Conservation (phyloP, 2,888 invertebrate genomes). For the Drosophila bunnanda region DNA sequence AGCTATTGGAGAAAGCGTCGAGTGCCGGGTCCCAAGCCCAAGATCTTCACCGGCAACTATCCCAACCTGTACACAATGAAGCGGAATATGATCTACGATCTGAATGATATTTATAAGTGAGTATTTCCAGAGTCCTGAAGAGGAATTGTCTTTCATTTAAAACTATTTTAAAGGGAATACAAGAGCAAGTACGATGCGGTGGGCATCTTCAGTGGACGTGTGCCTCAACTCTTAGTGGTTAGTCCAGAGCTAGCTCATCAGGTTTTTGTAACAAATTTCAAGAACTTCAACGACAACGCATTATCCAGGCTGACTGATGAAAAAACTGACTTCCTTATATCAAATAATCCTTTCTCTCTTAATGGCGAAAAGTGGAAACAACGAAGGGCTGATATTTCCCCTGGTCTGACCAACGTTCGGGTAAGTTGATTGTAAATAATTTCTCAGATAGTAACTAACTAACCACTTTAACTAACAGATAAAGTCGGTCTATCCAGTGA, state of each 20-base stretch:
- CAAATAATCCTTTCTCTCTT: constrained; percentile 85
- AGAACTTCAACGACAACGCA: constrained; percentile 82
- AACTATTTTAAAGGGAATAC: constrained; percentile 58
- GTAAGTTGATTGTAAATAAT: constrained; percentile 66
- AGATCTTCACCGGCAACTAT: constrained; percentile 82
- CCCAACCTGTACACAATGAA: constrained; percentile 70
- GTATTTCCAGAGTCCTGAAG: fast-evolving
- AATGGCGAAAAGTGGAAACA: constrained; percentile 85
- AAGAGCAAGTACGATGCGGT: constrained; percentile 78
- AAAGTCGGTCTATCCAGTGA: constrained; percentile 85
- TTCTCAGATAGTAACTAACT: neutral
- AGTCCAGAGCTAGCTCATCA: constrained; percentile 82
- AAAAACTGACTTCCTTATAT: constrained; percentile 84
- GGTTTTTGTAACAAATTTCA: constrained; percentile 84
- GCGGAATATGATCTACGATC: constrained; percentile 77
- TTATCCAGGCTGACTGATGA: constrained; percentile 74
- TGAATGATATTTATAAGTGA: constrained; percentile 84
- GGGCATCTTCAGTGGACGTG: constrained; percentile 82
- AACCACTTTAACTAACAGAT: constrained; percentile 56
- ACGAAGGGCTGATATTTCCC: constrained; percentile 85
- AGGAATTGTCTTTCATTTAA: fast-evolving
- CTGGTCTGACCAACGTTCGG: constrained; percentile 85
- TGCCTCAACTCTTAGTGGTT: constrained; percentile 82
- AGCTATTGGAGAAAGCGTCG: constrained; percentile 83
- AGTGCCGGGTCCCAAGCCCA: constrained; percentile 82